These are phyloP conservation scores for Drosophila lacteicornis DNA, from an alignment of 1,140 invertebrate genomes.

Conservation along the genomic window DNA sequence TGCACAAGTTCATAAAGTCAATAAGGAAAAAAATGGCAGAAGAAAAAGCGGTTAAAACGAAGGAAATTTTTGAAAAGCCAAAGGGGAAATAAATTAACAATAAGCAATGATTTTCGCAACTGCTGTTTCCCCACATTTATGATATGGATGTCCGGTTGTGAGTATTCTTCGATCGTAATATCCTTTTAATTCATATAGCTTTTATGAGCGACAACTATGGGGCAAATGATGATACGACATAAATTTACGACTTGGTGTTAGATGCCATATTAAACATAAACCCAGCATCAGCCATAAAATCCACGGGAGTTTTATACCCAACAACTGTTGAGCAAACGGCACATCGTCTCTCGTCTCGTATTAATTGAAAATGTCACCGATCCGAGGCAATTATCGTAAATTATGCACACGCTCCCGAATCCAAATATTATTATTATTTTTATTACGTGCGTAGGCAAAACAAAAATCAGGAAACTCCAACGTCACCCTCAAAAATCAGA, in stretches of 20 bases:
- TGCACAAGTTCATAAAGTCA: constrained; percentile 53
- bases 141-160: constrained; percentile 51
- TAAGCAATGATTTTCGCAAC: constrained; percentile 69
- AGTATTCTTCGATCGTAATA: constrained; percentile 20
- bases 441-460: constrained; percentile 70
- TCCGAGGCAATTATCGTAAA: constrained; percentile 76
- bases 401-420: constrained; percentile 64
- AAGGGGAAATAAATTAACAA: constrained; percentile 81
- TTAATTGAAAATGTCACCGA: constrained; percentile 77
- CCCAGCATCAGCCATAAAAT: constrained; percentile 14
- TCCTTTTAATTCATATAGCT: constrained; percentile 8
- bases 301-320: constrained; percentile 1
- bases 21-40: constrained; percentile 35
- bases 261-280: constrained; percentile 7
- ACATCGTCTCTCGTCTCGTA: constrained; percentile 2
- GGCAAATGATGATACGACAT: background rate
- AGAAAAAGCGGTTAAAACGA: constrained; percentile 28
- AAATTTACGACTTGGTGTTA: constrained; percentile 9
- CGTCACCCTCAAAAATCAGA: constrained; percentile 36
- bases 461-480: constrained; percentile 26
- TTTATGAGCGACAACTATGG: constrained; percentile 15
- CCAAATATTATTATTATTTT: constrained; percentile 79
- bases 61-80: constrained; percentile 67
- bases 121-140: constrained; percentile 37
- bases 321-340: constrained; percentile 14